Evolutionary conservation across 2,888 invertebrate species (phyloP).

Genomic region (Antheraea yamamai): DNA sequence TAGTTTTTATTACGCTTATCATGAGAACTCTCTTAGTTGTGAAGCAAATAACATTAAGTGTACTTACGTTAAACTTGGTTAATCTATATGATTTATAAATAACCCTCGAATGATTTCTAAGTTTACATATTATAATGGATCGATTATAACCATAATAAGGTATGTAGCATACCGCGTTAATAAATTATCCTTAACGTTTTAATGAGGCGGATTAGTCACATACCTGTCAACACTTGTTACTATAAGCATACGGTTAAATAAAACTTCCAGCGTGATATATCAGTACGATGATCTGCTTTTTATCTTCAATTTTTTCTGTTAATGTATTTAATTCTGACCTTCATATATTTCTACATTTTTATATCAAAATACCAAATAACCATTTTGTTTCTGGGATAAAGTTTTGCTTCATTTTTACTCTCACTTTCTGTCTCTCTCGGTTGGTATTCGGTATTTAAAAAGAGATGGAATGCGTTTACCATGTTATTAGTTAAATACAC

Average conservation of each 20-base stretch:
- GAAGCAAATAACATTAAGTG: neutral
- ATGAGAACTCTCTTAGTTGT: neutral
- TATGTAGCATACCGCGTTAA: slow-evolving; percentile 4
- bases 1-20: neutral
- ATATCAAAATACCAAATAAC: too few species aligned
- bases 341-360: too few species aligned
- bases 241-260: neutral
- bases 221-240: slow-evolving; percentile 28
- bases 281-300: neutral
- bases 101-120: neutral
- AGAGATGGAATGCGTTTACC: too few species aligned
- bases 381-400: too few species aligned
- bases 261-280: neutral
- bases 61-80: neutral
- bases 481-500: too few species aligned
- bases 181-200: slow-evolving; percentile 20
- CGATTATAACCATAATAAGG: slow-evolving; percentile 13
- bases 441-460: too few species aligned
- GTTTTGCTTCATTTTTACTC: too few species aligned
- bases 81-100: neutral
- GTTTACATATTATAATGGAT: slow-evolving; percentile 19
- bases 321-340: too few species aligned
- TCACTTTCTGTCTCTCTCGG: too few species aligned
- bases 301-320: too few species aligned
- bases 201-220: slow-evolving; percentile 29